Evolutionary conservation across 2,888 invertebrate species (phyloP), one percentile per base, ranked within the genome.

Genomic region (Drosophila siamana): DNA sequence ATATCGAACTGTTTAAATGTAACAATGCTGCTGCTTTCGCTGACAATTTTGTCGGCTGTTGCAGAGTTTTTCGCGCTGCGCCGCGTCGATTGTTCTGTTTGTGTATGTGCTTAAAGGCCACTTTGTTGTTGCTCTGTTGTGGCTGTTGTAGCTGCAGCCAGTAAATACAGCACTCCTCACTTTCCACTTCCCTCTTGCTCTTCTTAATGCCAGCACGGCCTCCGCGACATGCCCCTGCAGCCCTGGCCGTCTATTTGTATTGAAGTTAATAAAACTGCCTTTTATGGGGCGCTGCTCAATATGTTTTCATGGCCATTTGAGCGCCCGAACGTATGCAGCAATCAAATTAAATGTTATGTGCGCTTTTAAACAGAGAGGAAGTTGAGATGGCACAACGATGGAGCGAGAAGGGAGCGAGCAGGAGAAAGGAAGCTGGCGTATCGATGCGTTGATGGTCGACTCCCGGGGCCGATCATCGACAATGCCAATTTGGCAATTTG

Each of bases 321-420:
- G 81, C 69, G 83, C 80, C 80, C 69, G 69, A 68, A 71, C 69
- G 81, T 78, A 77, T 82, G 86, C 83, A 70, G 86, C 86, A 88
- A 82, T 83, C 86, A 88, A 86, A 86, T 88, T 88, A 88, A 83
- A 88, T 86, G 83, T 74, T 80, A 80, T 86, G 86, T 69, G 63
- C 62, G 82, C 87, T 81, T 85, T 87, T 73, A 81, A 85, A 76
- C 44, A 64, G 60, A 4, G 9, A 15, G 16, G 24, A 22, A 33
- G 5, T 33, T 16, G 13, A 15, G 36, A 38, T 7, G 13, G 36
- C 30, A 5, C 9, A n/a, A 7, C 4, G 22, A n/a, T 15, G 1
- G 8, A 16, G 15, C 11, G 28, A 9, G 22, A 2, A 15, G 28
- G 7, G 22, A 2, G 41, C 0, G 41, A 3, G 6, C 11, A 15